Base-by-base conservation (phyloP, 1,140 invertebrate species). In the Brachionus paranguensis region DNA sequence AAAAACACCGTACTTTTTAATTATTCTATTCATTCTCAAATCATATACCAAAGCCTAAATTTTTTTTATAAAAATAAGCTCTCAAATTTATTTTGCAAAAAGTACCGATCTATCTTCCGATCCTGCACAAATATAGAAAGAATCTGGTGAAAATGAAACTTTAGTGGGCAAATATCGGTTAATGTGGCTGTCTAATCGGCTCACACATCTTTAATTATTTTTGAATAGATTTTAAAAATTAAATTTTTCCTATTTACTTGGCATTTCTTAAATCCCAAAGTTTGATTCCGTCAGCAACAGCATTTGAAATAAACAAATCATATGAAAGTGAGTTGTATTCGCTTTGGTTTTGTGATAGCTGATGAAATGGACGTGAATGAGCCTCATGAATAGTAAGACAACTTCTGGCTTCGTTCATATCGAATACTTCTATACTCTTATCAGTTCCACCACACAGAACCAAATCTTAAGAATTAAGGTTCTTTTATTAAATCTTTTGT, bases 261-360 rank as follows among this genome's bases (percentile, higher is more conserved):
- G 88, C 87, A 17, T 86, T 87, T 84, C 90, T 85, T 6, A 90
- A 76, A 84, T 90, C 90, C 90, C 90, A 90, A 43, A 90, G 70
- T 85, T 90, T 90, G 17, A 90, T 88, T 45, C 88, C 87, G 84
- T 90, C 89, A 43, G 86, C 85, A 6, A 86, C 86, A 20, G 89
- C 86, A 24, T 87, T 85, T 6, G 88, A 89, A 0, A 88, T 79
- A 86, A 90, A 89, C 37, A 90, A 84, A 85, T 90, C 87, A 85
- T 89, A 89, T n/a, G 87, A 88, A 17, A 84, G 76, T 7, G 85
- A 68, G 76, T 89, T 89, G 14, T 86, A 87, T 7, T 86, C 86
- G 86, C 84, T 88, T 86, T 88, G 86, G 87, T 90, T 90, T 72
- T 88, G 85, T 68, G 86, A 85, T 27, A 90, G 85, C 5, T 85